Evolutionary conservation across 2,113 vertebrate genomes (phyloP), one percentile per base, ranked within the genome.

Genomic region (Strix uralensis): DNA sequence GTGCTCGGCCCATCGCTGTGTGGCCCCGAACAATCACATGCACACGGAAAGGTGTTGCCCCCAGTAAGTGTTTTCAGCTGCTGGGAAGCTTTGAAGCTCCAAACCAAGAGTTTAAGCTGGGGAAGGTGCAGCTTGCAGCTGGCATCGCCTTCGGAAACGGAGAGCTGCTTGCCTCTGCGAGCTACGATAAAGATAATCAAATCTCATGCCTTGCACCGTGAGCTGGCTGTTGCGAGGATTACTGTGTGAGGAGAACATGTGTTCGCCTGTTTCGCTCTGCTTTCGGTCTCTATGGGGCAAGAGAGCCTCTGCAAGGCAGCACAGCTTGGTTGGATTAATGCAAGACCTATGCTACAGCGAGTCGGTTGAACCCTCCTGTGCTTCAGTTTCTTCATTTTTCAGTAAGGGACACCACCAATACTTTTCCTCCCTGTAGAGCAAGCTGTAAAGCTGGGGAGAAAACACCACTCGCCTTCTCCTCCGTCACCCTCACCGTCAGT

Each of bases 1-100:
- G 44, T 66, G 59, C 57, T 79, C 0, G 0, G 66, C 42, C 65
- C 81, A 2, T 46, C 2, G 6, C 74, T 25, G 40, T 3, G 1
- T 18, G 34, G 67, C 51, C 75, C 74, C 34, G 18, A 49, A 32
- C 3, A 3, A 55, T 55, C 36, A 9, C 51, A 17, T 2, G 14
- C 25, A 8, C 10, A 4, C 0, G 2, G 46, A 81, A 66, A 44
- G 26, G 8, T 30, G 10, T 5, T 74, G 42, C 11, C 22, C 55
- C 11, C 54, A 46, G 5, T 2, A 30, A 34, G 30, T 10, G 29
- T 18, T 74, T 86, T 42, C 59, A 81, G 63, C 51, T 70, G 30
- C 55, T 47, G 55, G 29, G 51, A 77, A 78, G 75, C 27, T 55
- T 36, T 89, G 57, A 71, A 42, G 55, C 63, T 81, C 54, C 46